Conservation (phyloP, 2,113 vertebrate genomes). For the Bubalus kerabau region DNA sequence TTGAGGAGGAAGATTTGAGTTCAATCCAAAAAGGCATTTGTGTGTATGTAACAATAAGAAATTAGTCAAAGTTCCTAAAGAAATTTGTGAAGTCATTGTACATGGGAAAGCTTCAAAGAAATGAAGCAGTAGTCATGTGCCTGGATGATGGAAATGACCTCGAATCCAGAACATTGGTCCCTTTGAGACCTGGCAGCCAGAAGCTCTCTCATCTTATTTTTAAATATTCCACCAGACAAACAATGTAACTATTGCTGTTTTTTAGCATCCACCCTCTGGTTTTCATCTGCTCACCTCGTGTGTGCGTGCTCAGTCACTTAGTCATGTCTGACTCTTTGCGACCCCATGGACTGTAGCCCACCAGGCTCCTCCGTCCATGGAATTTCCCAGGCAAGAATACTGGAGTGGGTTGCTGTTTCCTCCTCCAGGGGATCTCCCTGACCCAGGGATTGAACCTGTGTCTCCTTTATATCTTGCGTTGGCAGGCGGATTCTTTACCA, state of each 20-base stretch:
- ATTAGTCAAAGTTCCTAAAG: not conserved
- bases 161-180: not conserved
- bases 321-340: rapidly evolving
- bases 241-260: not conserved
- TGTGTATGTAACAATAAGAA: not conserved
- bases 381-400: not conserved
- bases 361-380: not conserved
- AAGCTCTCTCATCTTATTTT: not conserved
- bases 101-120: not conserved
- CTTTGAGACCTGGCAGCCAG: not conserved
- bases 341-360: not conserved
- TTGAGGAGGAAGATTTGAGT: not conserved
- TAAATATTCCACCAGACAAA: not conserved
- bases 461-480: not conserved
- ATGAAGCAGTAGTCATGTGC: not conserved
- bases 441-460: not conserved
- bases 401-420: not conserved
- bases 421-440: not conserved
- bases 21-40: not conserved
- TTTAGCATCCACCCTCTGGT: not conserved
- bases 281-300: not conserved
- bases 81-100: not conserved
- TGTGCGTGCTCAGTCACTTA: not conserved
- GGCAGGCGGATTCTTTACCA: not conserved
- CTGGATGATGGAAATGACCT: not conserved